Evolutionary conservation across 2,113 vertebrate genomes (phyloP).

Genomic region (Centrocercus urophasianus): DNA sequence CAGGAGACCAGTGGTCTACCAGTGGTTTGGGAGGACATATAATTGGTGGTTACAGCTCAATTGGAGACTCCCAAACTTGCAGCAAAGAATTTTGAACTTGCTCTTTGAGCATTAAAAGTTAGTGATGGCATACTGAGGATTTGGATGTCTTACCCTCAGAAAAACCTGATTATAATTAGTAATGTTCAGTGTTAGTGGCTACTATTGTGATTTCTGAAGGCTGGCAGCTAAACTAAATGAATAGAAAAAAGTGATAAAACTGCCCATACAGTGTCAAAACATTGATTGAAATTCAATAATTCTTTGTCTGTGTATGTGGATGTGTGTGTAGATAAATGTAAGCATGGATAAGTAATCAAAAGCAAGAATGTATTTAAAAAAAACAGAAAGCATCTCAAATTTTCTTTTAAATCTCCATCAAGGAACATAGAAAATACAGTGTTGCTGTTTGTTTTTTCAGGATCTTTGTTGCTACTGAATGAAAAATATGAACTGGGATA

Average conservation of each 20-base stretch:
- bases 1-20: not conserved
- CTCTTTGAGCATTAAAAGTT: not conserved
- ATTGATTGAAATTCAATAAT: not conserved
- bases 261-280: not conserved
- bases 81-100: not conserved
- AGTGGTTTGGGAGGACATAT: not conserved
- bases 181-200: not conserved
- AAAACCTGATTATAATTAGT: not conserved
- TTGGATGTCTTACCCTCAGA: not conserved
- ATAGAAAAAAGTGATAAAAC: not conserved
- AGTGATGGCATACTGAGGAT: not conserved
- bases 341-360: not conserved
- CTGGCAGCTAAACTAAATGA: not conserved
- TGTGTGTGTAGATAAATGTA: not conserved
- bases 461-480: not conserved
- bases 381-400: not conserved
- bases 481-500: not conserved
- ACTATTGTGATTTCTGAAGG: not conserved
- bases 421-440: not conserved
- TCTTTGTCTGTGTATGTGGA: not conserved
- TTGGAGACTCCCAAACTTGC: not conserved
- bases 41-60: not conserved
- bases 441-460: not conserved
- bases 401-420: not conserved
- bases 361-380: not conserved